Evolutionary conservation across 2,888 invertebrate species (phyloP).

Genomic region (Noctua pronuba): DNA sequence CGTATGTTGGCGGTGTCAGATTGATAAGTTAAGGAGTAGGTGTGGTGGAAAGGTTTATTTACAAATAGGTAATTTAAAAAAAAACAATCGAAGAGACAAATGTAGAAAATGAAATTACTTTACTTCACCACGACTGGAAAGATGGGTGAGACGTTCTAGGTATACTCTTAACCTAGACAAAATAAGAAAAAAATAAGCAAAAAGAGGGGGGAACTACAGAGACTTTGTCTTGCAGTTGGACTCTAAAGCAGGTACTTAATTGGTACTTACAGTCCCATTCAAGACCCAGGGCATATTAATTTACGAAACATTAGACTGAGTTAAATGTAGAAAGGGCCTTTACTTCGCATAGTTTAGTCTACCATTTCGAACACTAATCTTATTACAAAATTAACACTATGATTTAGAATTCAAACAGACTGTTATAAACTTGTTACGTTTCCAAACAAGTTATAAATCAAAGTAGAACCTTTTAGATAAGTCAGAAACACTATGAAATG

Average conservation of each 20-base stretch:
- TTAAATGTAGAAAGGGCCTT: not conserved
- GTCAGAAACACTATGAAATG: not conserved
- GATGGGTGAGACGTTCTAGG: not conserved
- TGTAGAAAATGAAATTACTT: not conserved
- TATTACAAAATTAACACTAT: constrained; percentile 11
- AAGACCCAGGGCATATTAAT: not conserved
- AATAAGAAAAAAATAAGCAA: not conserved
- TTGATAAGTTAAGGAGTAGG: constrained; percentile 40
- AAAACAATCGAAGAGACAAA: not conserved
- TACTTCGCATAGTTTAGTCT: not conserved
- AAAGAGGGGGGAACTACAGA: not conserved
- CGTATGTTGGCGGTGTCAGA: constrained; percentile 54
- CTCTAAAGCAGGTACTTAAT: not conserved
- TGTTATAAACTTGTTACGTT: constrained; percentile 30
- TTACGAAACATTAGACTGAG: not conserved
- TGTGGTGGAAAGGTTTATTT: not conserved
- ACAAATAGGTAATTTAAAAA: not conserved
- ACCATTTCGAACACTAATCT: not conserved
- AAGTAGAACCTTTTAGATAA: constrained; percentile 6
- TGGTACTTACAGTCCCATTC: not conserved
- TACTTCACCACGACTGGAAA: not conserved
- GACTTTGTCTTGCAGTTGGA: not conserved
- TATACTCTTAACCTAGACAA: not conserved
- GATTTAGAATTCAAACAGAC: constrained; percentile 17
- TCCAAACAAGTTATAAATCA: constrained; percentile 34